These are phyloP conservation scores for Limnodromus scolopaceus DNA, from an alignment of 2,797 vertebrate genomes.

Conservation along the genomic window DNA sequence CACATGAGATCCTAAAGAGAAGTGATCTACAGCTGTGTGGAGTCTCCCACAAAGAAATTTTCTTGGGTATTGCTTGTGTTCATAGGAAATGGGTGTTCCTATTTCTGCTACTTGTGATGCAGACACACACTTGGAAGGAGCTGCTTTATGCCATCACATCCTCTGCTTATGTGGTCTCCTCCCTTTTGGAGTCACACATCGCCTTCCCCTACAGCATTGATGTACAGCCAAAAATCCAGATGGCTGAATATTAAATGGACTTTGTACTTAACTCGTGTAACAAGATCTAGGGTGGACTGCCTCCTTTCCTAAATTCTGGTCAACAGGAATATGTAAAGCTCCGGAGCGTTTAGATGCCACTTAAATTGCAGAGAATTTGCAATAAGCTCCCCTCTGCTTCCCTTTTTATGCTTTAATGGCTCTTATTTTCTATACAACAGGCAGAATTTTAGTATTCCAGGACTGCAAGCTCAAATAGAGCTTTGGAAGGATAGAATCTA, in stretches of 20 bases:
- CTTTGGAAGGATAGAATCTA: not conserved
- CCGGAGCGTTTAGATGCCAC: not conserved
- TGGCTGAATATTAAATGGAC: not conserved
- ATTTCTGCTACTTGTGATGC: not conserved
- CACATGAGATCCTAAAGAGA: not conserved
- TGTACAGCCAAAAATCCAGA: not conserved
- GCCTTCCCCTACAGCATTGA: not conserved
- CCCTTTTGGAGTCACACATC: not conserved
- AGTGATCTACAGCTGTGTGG: not conserved
- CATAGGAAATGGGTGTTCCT: not conserved
- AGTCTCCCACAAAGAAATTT: not conserved
- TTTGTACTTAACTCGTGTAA: not conserved
- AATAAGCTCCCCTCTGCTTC: accelerated
- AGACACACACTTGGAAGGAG: not conserved
- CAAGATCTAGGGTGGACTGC: not conserved
- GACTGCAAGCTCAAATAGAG: not conserved
- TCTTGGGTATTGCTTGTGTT: not conserved
- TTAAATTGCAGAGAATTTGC: not conserved
- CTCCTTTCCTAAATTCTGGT: not conserved
- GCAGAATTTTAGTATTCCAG: not conserved
- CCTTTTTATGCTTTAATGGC: not conserved
- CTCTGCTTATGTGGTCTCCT: not conserved
- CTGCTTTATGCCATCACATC: not conserved
- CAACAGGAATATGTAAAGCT: not conserved
- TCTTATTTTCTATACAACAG: not conserved